Evolutionary conservation across 2,113 vertebrate species (phyloP).

Genomic region (Takifugu bimaculatus): DNA sequence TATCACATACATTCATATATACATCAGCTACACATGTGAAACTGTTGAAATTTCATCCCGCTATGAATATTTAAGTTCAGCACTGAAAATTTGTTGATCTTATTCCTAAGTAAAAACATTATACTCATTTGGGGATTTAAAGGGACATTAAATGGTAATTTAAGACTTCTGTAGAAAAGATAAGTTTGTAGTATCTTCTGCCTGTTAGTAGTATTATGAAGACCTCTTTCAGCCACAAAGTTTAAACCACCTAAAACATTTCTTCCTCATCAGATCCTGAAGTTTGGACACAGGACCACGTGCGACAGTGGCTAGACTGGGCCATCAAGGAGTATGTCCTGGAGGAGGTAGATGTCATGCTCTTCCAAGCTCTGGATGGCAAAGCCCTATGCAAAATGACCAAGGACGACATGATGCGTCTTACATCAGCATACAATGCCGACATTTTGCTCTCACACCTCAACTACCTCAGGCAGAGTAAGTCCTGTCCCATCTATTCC

Average conservation of each 20-base stretch:
- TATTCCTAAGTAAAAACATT: background rate
- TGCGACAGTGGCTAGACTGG: constrained; percentile 84
- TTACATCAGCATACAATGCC: constrained; percentile 79
- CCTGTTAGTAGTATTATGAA: background rate
- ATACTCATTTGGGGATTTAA: no score
- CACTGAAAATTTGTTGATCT: no score
- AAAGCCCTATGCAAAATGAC: constrained; percentile 81
- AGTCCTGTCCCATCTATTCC: constrained; percentile 24
- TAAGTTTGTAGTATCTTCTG: no score
- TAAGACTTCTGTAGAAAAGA: no score
- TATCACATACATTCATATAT: no score
- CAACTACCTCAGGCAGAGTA: constrained; percentile 82
- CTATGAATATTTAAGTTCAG: no score
- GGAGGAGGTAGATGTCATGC: constrained; percentile 74
- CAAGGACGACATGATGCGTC: constrained; percentile 81
- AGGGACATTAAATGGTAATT: no score
- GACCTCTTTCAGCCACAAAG: no score
- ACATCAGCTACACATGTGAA: no score
- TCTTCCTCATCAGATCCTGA: constrained; percentile 66
- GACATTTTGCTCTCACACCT: constrained; percentile 83
- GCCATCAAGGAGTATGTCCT: constrained; percentile 84
- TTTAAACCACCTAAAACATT: no score
- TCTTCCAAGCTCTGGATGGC: constrained; percentile 78
- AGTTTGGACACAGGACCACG: constrained; percentile 83
- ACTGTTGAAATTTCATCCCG: no score